These are phyloP conservation scores for Lasioglossum oenotherae DNA, from an alignment of 2,888 invertebrate genomes.

Conservation along the genomic window DNA sequence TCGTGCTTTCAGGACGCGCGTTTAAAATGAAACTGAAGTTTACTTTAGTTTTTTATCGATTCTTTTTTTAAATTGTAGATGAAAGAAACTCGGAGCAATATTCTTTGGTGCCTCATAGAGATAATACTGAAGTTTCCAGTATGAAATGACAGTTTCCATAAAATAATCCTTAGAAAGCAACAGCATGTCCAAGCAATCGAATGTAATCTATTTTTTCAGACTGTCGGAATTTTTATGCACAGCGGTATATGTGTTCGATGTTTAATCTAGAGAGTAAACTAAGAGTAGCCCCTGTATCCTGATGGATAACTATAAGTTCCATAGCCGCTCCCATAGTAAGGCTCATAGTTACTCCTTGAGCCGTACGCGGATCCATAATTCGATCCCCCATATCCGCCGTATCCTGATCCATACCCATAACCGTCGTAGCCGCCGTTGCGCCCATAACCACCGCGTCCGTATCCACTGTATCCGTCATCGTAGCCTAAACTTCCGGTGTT, in stretches of 20 bases:
- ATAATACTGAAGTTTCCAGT: neutral
- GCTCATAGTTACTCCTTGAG: conserved; percentile 55
- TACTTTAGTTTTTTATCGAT: neutral
- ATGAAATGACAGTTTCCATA: neutral
- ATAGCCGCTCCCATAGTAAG: conserved; percentile 57
- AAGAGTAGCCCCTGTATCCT: conserved; percentile 78
- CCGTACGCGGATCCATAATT: conserved; percentile 64
- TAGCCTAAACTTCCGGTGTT: conserved; percentile 48
- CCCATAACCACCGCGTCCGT: conserved; percentile 63
- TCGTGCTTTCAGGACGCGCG: neutral
- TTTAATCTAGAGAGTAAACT: conserved; percentile 7
- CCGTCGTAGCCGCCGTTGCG: conserved; percentile 53
- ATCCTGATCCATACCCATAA: conserved; percentile 83
- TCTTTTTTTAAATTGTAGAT: neutral
- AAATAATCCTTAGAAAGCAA: neutral
- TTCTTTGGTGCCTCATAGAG: neutral
- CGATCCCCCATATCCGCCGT: conserved; percentile 86
- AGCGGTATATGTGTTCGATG: neutral
- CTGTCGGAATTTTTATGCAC: neutral
- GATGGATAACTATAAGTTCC: conserved; percentile 70
- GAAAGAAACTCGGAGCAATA: neutral
- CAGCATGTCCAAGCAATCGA: neutral
- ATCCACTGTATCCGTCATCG: conserved; percentile 59
- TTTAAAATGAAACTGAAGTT: neutral
- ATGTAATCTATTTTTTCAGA: neutral